Base-by-base conservation (phyloP, 2,797 vertebrate genomes). In the Smutsia temminckii region DNA sequence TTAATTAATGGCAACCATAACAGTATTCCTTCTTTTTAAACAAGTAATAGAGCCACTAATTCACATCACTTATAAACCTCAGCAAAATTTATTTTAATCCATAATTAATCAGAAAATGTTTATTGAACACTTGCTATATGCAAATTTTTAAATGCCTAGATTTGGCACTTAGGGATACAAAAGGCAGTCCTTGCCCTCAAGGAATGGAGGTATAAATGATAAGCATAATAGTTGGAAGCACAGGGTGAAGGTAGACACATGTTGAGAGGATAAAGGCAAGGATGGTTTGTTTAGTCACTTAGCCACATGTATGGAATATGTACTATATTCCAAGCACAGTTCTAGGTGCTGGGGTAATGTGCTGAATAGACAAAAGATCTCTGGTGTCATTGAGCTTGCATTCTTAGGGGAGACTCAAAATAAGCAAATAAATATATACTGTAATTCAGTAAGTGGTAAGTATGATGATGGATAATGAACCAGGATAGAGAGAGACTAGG, bases 21-120 rank as follows among this genome's bases (percentile, higher is more conserved):
- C 25, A 81, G 42, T 68, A 77, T 72, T 85, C 4, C 32, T 71
- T 61, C 64, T 93, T 83, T 84, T 93, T 25, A 51, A 66, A 68
- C 51, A 55, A 4, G 7, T 74, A 53, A 66, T 61, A 75, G 61
- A 77, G 4, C n/a, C 25, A 29, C 72, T 49, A 34, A 81, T 91
- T 97, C 40, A 93, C 72, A 81, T 61, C 32, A 89, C 2, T 94
- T 64, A 72, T 51, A 85, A 77, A 61, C 51, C 32, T 57, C 81
- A 53, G 64, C 63, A 85, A 27, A 71, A 7, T 68, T 85, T 91
- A 68, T 89, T 93, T 92, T 78, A 81, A 85, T 78, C 11, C 63
- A 78, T n/a, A 68, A 66, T 87, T 91, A 84, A 77, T 79, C 72
- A 79, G 85, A 27, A 92, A 42, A 85, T 1, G 32, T 71, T 91